Percentiles rank a stretch among this genome's conserved stretches.
These are phyloP conservation scores for Balearica regulorum DNA, from an alignment of 2,797 vertebrate genomes.

Conservation along the genomic window DNA sequence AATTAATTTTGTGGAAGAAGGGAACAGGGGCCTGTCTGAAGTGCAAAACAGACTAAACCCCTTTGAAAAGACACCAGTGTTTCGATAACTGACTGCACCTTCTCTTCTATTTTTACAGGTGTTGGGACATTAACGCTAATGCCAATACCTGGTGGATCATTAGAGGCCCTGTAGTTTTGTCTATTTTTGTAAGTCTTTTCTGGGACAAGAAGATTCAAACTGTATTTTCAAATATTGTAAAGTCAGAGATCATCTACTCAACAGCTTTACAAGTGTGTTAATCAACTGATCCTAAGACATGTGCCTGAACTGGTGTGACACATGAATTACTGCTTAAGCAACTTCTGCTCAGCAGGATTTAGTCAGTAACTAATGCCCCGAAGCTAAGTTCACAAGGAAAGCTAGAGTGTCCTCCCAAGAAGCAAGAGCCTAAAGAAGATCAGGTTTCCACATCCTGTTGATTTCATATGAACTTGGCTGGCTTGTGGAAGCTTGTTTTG, in stretches of 20 bases:
- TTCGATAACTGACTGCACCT: conserved; percentile 8
- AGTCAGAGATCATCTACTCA: neutral
- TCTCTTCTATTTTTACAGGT: conserved; percentile 75
- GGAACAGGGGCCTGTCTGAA: neutral
- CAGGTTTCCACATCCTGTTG: conserved; percentile 65
- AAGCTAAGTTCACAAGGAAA: conserved; percentile 25
- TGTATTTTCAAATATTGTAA: conserved; percentile 18
- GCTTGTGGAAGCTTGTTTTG: conserved; percentile 64
- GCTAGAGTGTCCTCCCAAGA: conserved; percentile 9
- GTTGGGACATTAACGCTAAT: conserved; percentile 88
- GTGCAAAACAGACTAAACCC: neutral
- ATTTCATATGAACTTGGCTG: conserved; percentile 39
- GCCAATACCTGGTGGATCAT: conserved; percentile 92
- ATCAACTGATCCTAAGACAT: conserved; percentile 15
- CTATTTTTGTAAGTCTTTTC: conserved; percentile 83
- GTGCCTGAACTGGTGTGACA: conserved; percentile 13
- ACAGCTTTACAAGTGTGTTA: neutral
- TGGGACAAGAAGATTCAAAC: neutral
- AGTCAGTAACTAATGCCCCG: conserved; percentile 4
- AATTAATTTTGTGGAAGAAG: neutral
- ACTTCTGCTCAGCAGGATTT: conserved; percentile 35
- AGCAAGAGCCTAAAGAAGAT: conserved; percentile 33
- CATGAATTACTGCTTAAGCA: conserved; percentile 38
- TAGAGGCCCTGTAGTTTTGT: conserved; percentile 85
- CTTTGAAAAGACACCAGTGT: neutral